These are phyloP conservation scores for Musca domestica DNA, from an alignment of 1,140 invertebrate genomes.

Conservation along the genomic window DNA sequence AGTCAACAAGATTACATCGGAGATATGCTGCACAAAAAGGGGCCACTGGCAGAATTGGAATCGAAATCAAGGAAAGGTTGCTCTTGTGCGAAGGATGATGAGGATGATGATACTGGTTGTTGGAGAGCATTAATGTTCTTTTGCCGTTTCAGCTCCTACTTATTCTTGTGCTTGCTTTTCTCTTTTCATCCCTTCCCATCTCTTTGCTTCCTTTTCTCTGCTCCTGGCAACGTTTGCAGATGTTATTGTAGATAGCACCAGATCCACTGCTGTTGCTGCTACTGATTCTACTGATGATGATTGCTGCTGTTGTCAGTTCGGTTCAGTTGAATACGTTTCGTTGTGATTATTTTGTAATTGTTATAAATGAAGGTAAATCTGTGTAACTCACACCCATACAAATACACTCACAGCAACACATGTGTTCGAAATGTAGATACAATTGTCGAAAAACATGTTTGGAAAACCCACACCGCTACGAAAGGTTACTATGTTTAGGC, in stretches of 20 bases:
- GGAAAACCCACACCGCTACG: too few relatives aligned
- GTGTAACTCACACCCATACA: background rate
- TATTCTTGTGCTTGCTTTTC: background rate
- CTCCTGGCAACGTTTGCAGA: background rate
- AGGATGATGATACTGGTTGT: background rate
- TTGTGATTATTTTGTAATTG: conserved; percentile 15
- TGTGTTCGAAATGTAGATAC: too few relatives aligned
- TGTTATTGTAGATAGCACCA: background rate
- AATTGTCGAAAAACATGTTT: too few relatives aligned
- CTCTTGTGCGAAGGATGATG: too few relatives aligned
- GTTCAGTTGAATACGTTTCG: background rate
- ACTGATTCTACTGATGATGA: background rate
- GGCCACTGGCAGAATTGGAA: too few relatives aligned
- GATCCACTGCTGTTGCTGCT: background rate
- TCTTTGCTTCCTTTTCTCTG: background rate
- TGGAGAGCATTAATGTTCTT: background rate
- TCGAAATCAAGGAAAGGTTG: too few relatives aligned
- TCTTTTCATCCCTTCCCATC: too few relatives aligned
- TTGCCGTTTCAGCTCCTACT: background rate
- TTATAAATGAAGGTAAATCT: conserved; percentile 15
- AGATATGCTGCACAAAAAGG: background rate
- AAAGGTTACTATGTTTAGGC: too few relatives aligned
- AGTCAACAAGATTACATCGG: background rate
- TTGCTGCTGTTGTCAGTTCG: background rate
- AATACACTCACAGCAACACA: too few relatives aligned